phyloP scores from a whole-genome alignment of 2,797 vertebrate species.

The Alca torda region DNA sequence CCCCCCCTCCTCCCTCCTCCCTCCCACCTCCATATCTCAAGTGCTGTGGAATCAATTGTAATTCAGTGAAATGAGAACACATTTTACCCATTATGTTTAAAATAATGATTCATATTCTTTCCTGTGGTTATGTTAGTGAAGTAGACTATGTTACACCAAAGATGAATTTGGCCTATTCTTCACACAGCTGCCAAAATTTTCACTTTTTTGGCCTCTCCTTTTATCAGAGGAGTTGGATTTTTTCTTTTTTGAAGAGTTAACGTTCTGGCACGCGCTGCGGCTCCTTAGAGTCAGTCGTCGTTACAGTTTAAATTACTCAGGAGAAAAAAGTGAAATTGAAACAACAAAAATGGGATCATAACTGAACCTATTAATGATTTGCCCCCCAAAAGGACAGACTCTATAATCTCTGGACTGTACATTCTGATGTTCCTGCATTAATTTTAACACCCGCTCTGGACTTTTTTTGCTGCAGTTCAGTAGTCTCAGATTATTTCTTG shows the following conservation, averaged over 20 bases:
- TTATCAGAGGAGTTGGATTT: background rate
- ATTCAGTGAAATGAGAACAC: background rate
- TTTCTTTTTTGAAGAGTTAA: background rate
- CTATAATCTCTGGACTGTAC: background rate
- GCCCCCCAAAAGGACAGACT: background rate
- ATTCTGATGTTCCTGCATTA: background rate
- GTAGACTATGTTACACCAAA: background rate
- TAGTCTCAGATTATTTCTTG: conserved; percentile 6
- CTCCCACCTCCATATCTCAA: background rate
- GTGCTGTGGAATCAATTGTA: background rate
- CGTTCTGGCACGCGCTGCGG: background rate
- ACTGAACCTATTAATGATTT: background rate
- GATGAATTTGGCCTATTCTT: background rate
- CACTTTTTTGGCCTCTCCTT: background rate
- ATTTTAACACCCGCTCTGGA: background rate
- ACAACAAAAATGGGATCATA: background rate
- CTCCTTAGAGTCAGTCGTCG: background rate
- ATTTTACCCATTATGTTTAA: background rate
- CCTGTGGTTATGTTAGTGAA: background rate
- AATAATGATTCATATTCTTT: background rate
- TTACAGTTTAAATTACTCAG: background rate
- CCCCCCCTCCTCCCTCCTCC: rapidly evolving
- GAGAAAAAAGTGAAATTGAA: background rate
- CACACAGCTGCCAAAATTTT: background rate
- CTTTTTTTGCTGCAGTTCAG: background rate